Percentiles rank a stretch among this genome's conserved stretches.
phyloP scores from a whole-genome alignment of 2,797 vertebrate species.

The Echiichthys vipera region DNA sequence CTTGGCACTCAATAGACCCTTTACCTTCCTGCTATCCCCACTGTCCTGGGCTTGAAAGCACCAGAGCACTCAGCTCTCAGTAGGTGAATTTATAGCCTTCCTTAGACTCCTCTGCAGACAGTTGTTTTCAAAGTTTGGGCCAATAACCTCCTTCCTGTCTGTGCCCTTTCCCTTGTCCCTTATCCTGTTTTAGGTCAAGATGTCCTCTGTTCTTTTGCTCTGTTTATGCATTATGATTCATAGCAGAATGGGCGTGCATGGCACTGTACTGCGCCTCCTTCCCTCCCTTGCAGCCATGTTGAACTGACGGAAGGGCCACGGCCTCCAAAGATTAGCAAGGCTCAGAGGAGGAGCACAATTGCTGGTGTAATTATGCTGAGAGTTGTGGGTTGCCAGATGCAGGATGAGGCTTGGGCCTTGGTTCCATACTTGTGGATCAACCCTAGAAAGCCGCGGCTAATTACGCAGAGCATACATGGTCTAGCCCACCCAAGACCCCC shows the following conservation, averaged over 20 bases:
- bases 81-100: constrained; percentile 81
- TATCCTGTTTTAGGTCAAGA: constrained; percentile 81
- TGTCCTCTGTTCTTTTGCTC: constrained; percentile 73
- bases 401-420: constrained; percentile 56
- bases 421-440: constrained; percentile 57
- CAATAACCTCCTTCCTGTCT: constrained; percentile 74
- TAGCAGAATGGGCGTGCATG: constrained; percentile 51
- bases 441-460: constrained; percentile 43
- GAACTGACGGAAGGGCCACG: constrained; percentile 62
- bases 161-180: constrained; percentile 69
- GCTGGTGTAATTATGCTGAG: constrained; percentile 59
- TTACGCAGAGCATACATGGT: constrained; percentile 28
- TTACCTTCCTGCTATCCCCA: constrained; percentile 87
- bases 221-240: constrained; percentile 80
- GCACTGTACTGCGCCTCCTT: constrained; percentile 49
- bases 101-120: constrained; percentile 86
- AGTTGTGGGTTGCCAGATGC: constrained; percentile 55
- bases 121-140: constrained; percentile 80
- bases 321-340: constrained; percentile 64
- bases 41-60: constrained; percentile 90
- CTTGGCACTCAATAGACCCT: constrained; percentile 87
- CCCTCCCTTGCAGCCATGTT: constrained; percentile 36
- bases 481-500: constrained; percentile 20
- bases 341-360: constrained; percentile 62
- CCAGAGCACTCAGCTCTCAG: constrained; percentile 81